phyloP scores from a whole-genome alignment of 1,140 invertebrate genomes.

The Plutomurus gul region DNA sequence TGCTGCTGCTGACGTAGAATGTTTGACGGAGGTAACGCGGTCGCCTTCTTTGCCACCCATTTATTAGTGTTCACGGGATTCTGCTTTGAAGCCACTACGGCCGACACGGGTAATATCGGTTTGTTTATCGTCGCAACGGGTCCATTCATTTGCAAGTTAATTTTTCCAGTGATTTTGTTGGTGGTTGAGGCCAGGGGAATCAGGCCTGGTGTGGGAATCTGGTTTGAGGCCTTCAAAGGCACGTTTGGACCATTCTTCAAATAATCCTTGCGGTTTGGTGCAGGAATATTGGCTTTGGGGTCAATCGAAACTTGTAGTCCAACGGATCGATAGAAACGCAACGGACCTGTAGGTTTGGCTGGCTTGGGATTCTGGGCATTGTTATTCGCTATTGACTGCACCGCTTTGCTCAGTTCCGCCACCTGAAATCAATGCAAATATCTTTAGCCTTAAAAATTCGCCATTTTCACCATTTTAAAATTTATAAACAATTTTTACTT shows the following conservation, averaged over 20 bases:
- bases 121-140: neutral
- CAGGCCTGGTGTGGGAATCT: neutral
- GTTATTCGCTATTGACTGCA: slow-evolving; percentile 34
- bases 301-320: slow-evolving; percentile 42
- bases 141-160: too few species aligned
- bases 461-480: neutral
- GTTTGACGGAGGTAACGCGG: neutral
- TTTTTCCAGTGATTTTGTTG: neutral
- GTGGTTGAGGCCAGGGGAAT: neutral
- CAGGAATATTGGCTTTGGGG: neutral
- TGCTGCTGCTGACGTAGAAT: neutral
- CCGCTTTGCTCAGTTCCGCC: slow-evolving; percentile 38
- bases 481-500: neutral
- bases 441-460: neutral
- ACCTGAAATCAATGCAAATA: slow-evolving; percentile 34
- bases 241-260: neutral
- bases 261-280: neutral
- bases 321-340: slow-evolving; percentile 49
- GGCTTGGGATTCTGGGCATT: slow-evolving; percentile 10
- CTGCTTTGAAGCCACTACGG: neutral
- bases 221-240: too few species aligned
- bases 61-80: neutral
- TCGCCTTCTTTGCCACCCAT: neutral
- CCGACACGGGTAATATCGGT: neutral
- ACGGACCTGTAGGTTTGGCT: slow-evolving; percentile 13